phyloP scores from a whole-genome alignment of 2,797 vertebrate genomes.

The Furcifer pardalis region DNA sequence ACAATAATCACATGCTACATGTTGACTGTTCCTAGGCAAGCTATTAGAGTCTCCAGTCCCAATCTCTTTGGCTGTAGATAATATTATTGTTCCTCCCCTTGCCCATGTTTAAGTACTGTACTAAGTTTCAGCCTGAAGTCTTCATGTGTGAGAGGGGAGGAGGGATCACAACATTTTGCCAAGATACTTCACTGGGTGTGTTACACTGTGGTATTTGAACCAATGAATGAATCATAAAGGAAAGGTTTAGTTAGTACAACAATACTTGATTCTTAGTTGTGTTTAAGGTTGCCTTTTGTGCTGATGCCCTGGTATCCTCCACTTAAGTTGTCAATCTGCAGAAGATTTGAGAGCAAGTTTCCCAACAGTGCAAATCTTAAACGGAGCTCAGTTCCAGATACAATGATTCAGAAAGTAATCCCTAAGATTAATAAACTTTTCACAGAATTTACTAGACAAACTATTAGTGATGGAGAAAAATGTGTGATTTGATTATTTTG shows the following conservation, averaged over 20 bases:
- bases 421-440: not conserved
- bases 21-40: not conserved
- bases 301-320: not conserved
- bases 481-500: not conserved
- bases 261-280: not conserved
- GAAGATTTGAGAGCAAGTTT: not conserved
- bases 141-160: not conserved
- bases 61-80: not conserved
- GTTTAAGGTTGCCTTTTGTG: not conserved
- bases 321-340: no score
- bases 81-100: not conserved
- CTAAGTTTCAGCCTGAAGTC: not conserved
- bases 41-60: not conserved
- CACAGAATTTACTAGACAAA: not conserved
- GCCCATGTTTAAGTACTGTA: not conserved
- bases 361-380: not conserved
- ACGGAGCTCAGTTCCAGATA: not conserved
- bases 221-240: not conserved
- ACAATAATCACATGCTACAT: not conserved
- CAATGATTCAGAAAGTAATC: not conserved
- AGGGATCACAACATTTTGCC: accelerated
- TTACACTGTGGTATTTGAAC: not conserved
- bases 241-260: not conserved
- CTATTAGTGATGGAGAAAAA: not conserved
- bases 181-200: not conserved